Conservation (phyloP, 2,113 vertebrate genomes). For the Plectropomus leopardus region DNA sequence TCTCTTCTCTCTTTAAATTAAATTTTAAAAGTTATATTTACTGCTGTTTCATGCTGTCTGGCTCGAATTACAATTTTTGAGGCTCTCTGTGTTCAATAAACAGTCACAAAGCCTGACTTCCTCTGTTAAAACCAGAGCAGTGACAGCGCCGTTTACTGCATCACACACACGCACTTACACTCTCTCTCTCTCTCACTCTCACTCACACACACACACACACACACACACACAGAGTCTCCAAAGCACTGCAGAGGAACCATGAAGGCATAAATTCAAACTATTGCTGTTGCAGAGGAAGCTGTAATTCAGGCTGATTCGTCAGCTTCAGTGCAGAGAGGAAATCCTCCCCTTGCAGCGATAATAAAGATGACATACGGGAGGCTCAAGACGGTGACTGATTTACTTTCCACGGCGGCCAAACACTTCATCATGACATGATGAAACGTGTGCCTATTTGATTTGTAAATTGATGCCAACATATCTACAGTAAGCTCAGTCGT, state of each 20-base stretch:
- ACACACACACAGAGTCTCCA: slow-evolving; percentile 8
- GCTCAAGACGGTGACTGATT: slow-evolving; percentile 1
- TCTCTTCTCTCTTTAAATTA: not conserved
- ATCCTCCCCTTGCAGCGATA: not conserved
- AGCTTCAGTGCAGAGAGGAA: slow-evolving; percentile 14
- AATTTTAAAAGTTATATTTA: not conserved
- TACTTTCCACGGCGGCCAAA: not conserved
- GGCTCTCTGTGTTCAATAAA: slow-evolving; percentile 10
- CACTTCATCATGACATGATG: not conserved
- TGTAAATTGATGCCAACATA: not conserved
- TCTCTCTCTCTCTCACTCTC: slow-evolving; percentile 27
- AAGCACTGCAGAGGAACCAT: slow-evolving; percentile 19
- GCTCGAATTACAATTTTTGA: not conserved
- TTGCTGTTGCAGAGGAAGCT: slow-evolving; percentile 29
- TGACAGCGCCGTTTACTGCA: too few species aligned
- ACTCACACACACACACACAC: slow-evolving; percentile 6
- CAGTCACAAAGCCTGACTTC: not conserved
- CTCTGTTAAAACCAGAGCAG: not conserved
- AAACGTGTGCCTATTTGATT: slow-evolving; percentile 4
- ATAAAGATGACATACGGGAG: not conserved
- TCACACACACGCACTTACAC: slow-evolving; percentile 6
- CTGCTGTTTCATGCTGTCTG: not conserved
- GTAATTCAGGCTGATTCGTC: slow-evolving; percentile 28
- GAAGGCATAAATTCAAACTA: slow-evolving; percentile 25
- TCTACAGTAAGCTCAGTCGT: not conserved